Evolutionary conservation across 1,140 invertebrate species (phyloP).

Genomic region (Trypoxylus dichotomus): DNA sequence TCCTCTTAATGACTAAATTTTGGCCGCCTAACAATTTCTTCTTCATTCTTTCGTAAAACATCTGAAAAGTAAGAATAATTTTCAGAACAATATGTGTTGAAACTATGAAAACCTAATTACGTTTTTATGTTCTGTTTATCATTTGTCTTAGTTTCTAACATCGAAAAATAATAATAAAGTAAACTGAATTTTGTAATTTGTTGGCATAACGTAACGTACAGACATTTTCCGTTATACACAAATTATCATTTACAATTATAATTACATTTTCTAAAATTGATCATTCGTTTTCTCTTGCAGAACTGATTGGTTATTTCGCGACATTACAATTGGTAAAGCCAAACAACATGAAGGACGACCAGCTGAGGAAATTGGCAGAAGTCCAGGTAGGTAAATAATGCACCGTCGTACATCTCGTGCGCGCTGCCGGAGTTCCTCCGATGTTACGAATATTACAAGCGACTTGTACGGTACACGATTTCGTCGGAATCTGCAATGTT

Average conservation of each 20-base stretch:
- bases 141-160: too few relatives aligned
- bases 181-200: too few relatives aligned
- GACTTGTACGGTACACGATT: not conserved
- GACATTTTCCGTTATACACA: too few relatives aligned
- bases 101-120: too few relatives aligned
- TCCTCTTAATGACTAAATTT: too few relatives aligned
- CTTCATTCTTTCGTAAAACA: too few relatives aligned
- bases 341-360: not conserved
- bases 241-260: not conserved
- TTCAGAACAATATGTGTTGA: too few relatives aligned
- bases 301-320: constrained; percentile 6
- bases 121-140: too few relatives aligned
- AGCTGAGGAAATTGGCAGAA: not conserved
- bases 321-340: not conserved
- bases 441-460: not conserved
- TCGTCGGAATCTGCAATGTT: not conserved
- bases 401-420: not conserved
- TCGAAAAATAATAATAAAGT: too few relatives aligned
- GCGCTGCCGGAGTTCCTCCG: not conserved
- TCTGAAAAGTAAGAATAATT: too few relatives aligned
- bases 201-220: too few relatives aligned
- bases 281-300: constrained; percentile 4
- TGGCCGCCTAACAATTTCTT: too few relatives aligned
- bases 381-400: not conserved
- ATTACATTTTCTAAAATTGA: not conserved